These are phyloP conservation scores for Opisthograptis luteolata DNA, from an alignment of 2,888 invertebrate genomes.

Conservation along the genomic window DNA sequence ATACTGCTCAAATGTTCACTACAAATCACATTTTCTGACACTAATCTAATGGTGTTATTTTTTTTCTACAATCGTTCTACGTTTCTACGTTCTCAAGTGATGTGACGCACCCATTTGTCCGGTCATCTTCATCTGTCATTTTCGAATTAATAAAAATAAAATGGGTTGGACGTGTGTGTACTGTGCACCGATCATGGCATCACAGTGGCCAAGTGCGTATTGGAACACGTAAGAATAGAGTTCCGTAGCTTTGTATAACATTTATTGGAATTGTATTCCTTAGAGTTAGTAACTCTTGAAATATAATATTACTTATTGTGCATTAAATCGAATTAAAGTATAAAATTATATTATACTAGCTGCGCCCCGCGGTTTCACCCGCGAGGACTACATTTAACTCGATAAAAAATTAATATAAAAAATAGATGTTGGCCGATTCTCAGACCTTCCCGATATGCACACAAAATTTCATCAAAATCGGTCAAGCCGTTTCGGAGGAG, in stretches of 20 bases:
- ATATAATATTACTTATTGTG: too few species aligned
- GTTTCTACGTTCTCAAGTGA: conserved; percentile 26
- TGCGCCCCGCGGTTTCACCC: too few species aligned
- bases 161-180: conserved; percentile 37
- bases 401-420: too few species aligned
- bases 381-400: too few species aligned
- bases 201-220: not conserved
- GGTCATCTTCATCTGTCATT: conserved; percentile 78
- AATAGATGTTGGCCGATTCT: too few species aligned
- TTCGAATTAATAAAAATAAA: conserved; percentile 68
- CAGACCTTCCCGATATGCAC: too few species aligned
- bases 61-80: conserved; percentile 15
- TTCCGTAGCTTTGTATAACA: conserved; percentile 4
- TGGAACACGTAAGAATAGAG: not conserved
- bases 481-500: too few species aligned
- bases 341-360: too few species aligned
- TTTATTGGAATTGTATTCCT: too few species aligned
- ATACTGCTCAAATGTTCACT: conserved; percentile 17
- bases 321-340: too few species aligned
- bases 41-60: conserved; percentile 24
- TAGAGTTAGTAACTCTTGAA: too few species aligned
- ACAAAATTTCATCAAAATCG: too few species aligned
- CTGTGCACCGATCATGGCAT: conserved; percentile 38
- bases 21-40: conserved; percentile 27
- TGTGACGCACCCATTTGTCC: conserved; percentile 59